A percentile compares a stretch with the other conserved stretches of the same genome.
These are phyloP conservation scores for Tanytarsus gracilentus DNA, from an alignment of 2,888 invertebrate species.

Conservation along the genomic window DNA sequence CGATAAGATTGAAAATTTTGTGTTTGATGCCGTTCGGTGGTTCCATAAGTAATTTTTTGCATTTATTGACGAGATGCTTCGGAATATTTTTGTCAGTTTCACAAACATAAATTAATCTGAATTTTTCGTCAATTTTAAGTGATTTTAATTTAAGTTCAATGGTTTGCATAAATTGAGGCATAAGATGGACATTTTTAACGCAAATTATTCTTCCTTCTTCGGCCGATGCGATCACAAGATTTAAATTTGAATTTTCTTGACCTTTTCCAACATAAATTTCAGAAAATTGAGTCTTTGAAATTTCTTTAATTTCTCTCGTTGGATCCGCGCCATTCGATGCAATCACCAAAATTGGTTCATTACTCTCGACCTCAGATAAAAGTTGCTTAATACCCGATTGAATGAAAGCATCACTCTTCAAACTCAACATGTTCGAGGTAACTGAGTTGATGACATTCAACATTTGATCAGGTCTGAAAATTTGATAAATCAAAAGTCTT, in stretches of 20 bases:
- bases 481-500: constrained; percentile 66
- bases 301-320: constrained; percentile 63
- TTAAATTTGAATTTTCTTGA: constrained; percentile 56
- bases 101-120: constrained; percentile 77
- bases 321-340: constrained; percentile 88
- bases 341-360: constrained; percentile 72
- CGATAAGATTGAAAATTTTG: constrained; percentile 65
- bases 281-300: constrained; percentile 51
- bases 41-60: constrained; percentile 72
- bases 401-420: background rate
- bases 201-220: constrained; percentile 65
- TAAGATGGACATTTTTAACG: constrained; percentile 71
- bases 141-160: constrained; percentile 57
- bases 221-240: constrained; percentile 50
- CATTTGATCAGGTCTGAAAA: constrained; percentile 64
- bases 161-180: constrained; percentile 58
- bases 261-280: constrained; percentile 76
- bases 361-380: constrained; percentile 30
- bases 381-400: constrained; percentile 21
- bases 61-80: constrained; percentile 62
- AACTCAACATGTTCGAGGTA: background rate
- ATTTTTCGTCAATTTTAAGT: constrained; percentile 46
- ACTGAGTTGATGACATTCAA: constrained; percentile 11
- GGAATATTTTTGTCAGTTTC: constrained; percentile 73
- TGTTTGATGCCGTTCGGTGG: constrained; percentile 79